phyloP scores from a whole-genome alignment of 2,113 vertebrate species.

The Ploceus nigricollis region DNA sequence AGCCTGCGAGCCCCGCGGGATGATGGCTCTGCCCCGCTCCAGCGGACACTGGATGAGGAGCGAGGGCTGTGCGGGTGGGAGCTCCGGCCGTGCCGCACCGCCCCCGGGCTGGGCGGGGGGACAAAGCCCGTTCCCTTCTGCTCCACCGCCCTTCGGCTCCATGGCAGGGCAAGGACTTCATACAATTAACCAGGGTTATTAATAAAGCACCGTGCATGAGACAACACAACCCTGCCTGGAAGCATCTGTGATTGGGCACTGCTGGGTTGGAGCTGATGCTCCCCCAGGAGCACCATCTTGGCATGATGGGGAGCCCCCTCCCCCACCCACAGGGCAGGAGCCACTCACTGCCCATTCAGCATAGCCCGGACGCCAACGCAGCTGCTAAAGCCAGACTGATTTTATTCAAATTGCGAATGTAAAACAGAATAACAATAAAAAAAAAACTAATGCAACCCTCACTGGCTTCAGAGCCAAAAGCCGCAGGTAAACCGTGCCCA shows the following conservation, averaged over 20 bases:
- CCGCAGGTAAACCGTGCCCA: not conserved
- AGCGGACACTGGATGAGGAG: rapidly evolving
- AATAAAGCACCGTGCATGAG: not conserved
- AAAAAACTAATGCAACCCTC: not conserved
- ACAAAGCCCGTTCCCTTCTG: conserved; percentile 31
- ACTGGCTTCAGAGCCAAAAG: not conserved
- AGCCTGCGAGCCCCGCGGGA: not conserved
- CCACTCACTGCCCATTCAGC: not conserved
- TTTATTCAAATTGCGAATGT: conserved; percentile 53
- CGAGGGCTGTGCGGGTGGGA: not conserved
- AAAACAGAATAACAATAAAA: conserved; percentile 29
- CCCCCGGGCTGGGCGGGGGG: conserved; percentile 14
- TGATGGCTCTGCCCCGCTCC: not conserved
- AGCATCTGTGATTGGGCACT: not conserved
- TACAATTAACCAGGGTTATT: not conserved
- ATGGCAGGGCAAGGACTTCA: rapidly evolving
- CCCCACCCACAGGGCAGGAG: not conserved
- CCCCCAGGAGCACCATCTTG: rapidly evolving
- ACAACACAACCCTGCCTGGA: not conserved
- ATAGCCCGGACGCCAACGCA: not conserved
- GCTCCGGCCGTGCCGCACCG: not conserved
- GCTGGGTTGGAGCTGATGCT: not conserved
- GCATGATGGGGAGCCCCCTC: rapidly evolving
- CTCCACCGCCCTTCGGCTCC: not conserved
- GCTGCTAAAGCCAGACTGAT: conserved; percentile 26